These are phyloP conservation scores for Paedocypris sp. DNA, from an alignment of 2,113 vertebrate genomes.

Conservation along the genomic window DNA sequence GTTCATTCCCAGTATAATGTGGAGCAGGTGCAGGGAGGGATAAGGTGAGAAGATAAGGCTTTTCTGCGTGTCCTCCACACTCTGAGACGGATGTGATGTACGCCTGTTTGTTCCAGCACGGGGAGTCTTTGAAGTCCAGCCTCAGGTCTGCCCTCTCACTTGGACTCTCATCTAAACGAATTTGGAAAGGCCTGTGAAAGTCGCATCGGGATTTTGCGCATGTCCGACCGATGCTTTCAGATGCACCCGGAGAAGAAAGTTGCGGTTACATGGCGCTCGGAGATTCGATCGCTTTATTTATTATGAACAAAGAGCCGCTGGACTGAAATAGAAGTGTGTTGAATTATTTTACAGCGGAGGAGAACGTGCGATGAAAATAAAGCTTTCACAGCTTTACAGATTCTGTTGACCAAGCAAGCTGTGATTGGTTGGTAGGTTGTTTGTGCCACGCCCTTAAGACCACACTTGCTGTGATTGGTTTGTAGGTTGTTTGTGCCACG, in stretches of 20 bases:
- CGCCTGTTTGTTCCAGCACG: neutral
- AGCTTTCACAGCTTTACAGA: too few species aligned
- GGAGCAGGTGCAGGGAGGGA: neutral
- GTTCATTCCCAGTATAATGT: neutral
- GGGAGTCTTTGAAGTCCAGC: neutral
- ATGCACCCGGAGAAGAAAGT: neutral
- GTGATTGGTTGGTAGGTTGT: too few species aligned
- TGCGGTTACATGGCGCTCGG: too few species aligned
- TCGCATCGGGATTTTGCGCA: neutral
- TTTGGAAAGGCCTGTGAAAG: neutral
- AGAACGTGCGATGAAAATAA: too few species aligned
- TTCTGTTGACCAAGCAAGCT: too few species aligned
- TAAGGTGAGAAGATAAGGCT: neutral
- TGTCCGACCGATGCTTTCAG: slow-evolving; percentile 3
- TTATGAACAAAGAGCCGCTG: too few species aligned
- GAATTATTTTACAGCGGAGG: too few species aligned
- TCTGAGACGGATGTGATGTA: neutral
- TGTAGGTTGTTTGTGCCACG: too few species aligned
- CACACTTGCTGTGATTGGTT: too few species aligned
- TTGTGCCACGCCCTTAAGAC: too few species aligned
- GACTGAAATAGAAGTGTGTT: too few species aligned
- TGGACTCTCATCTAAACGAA: neutral
- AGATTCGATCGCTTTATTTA: too few species aligned
- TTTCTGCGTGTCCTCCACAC: neutral
- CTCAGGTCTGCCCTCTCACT: neutral